phyloP scores from a whole-genome alignment of 1,140 invertebrate genomes.

The Drosophila ohnishii region DNA sequence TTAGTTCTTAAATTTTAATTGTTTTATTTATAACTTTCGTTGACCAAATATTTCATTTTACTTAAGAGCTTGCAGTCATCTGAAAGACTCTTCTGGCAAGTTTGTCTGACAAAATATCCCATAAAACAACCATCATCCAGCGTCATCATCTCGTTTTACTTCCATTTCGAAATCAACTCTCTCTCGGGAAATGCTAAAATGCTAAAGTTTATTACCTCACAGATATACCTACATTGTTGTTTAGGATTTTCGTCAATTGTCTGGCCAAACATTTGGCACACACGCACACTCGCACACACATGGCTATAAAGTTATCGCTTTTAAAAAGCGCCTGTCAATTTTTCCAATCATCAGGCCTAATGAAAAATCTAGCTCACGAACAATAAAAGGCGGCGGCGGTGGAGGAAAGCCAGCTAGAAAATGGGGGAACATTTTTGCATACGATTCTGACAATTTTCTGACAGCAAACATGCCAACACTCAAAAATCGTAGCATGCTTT shows the following conservation, averaged over 20 bases:
- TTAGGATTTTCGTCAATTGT: constrained; percentile 59
- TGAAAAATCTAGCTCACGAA: constrained; percentile 69
- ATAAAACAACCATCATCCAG: neutral
- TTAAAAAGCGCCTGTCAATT: constrained; percentile 73
- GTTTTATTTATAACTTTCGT: neutral
- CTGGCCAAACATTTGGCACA: constrained; percentile 60
- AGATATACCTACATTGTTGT: constrained; percentile 26
- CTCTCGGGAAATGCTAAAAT: constrained; percentile 34
- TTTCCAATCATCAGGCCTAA: constrained; percentile 79
- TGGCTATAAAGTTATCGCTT: constrained; percentile 68
- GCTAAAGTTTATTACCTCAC: constrained; percentile 37
- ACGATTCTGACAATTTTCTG: constrained; percentile 80
- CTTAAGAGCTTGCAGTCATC: neutral
- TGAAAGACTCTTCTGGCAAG: too few relatives aligned
- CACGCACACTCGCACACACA: constrained; percentile 29
- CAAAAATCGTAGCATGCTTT: constrained; percentile 69
- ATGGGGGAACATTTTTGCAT: constrained; percentile 46
- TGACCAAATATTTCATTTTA: too few relatives aligned
- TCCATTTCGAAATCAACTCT: constrained; percentile 23
- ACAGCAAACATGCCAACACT: constrained; percentile 81
- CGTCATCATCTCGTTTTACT: constrained; percentile 12
- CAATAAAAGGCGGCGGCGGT: neutral
- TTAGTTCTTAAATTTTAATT: neutral
- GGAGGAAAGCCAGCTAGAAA: constrained; percentile 7
- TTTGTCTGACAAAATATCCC: neutral